Evolutionary conservation across 2,888 invertebrate species (phyloP), one percentile per base, ranked within the genome.

Genomic region (Steinernema hermaphroditum): DNA sequence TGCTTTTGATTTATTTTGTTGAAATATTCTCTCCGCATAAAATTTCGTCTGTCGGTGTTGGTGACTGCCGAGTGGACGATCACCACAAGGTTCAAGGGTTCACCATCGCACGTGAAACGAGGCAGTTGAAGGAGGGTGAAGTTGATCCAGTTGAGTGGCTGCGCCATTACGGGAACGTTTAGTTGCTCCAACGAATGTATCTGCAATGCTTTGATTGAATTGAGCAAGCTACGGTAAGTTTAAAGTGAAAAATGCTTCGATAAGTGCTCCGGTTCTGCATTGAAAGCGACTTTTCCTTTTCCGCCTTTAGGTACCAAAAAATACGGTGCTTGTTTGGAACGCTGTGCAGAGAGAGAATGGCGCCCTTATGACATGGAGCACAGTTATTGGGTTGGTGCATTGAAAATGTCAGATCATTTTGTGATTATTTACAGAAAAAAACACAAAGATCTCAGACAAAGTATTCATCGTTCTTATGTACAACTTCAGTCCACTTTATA

Each of bases 51-150:
- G n/a, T 43, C 32, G 32, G 32, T n/a, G 22, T 72, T 72, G 9
- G 16, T 34, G 14, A 19, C 43, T 16, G 29, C 68, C n/a, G 72
- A 72, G 19, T 72, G 72, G 19, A 72, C 43, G 24, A 72, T 73
- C 22, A 72, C 44, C 16, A 72, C n/a, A 2, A 72, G 19, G 29
- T 43, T 43, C 41, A 32, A n/a, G 19, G 24, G 2, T 4, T 34
- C 71, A 32, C 49, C 70, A 19, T 19, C 14, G 14, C 27, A 29
- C 24, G 14, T 9, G 22, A 71, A 71, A 34, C 72, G n/a, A 19
- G 57, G 37, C 1, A n/a, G 6, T 16, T 46, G 46, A 6, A 54
- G 12, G 34, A 71, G 34, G 1, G 14, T 37, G 12, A 72, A 24
- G 24, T 69, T 37, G 14, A 73, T 14, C 71, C 41, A 71, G 41